Percentiles rank a stretch among this genome's conserved stretches.
Conservation (phyloP, 1,140 invertebrate genomes). For the Drosophila albomicans region DNA sequence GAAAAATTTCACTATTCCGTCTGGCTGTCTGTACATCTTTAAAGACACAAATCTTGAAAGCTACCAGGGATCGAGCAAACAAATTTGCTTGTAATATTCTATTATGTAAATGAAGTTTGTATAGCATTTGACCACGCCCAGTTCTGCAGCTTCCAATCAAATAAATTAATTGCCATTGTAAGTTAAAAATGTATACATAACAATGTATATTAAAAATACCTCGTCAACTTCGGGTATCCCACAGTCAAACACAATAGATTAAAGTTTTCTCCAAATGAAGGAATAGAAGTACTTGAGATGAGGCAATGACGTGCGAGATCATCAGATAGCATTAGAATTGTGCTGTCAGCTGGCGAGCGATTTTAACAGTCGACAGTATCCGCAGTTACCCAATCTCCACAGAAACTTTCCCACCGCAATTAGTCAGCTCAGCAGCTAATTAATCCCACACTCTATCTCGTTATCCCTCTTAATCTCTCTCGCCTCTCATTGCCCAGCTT, state of each 20-base stretch:
- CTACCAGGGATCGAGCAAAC: too few relatives aligned
- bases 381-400: conserved; percentile 36
- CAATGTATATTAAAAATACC: too few relatives aligned
- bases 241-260: neutral
- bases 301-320: conserved; percentile 68
- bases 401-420: conserved; percentile 38
- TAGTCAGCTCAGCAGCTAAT: conserved; percentile 43
- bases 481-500: conserved; percentile 84
- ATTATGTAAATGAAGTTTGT: too few relatives aligned
- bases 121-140: too few relatives aligned
- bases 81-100: too few relatives aligned
- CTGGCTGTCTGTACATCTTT: too few relatives aligned
- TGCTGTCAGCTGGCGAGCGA: conserved; percentile 41
- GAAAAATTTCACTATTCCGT: too few relatives aligned
- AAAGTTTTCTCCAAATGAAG: neutral
- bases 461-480: neutral
- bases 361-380: conserved; percentile 29
- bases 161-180: neutral
- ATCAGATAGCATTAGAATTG: conserved; percentile 51
- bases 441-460: conserved; percentile 28
- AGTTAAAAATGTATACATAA: neutral
- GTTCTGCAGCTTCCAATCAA: too few relatives aligned
- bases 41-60: too few relatives aligned
- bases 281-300: conserved; percentile 5
- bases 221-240: neutral